Evolutionary conservation across 2,888 invertebrate species (phyloP).

Genomic region (Electrophaes corylata): DNA sequence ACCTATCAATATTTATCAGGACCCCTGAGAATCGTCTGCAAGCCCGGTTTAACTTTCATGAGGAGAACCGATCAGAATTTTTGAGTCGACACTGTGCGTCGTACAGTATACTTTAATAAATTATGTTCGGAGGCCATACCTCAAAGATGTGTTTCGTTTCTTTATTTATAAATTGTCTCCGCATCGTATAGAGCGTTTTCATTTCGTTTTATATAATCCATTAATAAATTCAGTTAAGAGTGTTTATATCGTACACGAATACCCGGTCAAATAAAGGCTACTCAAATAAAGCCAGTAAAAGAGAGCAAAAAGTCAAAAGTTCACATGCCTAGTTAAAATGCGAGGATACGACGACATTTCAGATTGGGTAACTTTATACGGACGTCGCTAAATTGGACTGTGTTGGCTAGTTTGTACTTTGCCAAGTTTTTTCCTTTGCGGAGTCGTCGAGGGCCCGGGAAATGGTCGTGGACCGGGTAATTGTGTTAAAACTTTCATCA

Average conservation of each 20-base stretch:
- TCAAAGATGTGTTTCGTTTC: conserved; percentile 11
- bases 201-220: conserved; percentile 16
- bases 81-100: conserved; percentile 27
- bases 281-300: conserved; percentile 26
- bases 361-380: conserved; percentile 81
- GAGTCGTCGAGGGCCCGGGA: conserved; percentile 66
- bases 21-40: conserved; percentile 40
- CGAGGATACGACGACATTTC: conserved; percentile 69
- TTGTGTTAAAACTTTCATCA: conserved; percentile 83
- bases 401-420: conserved; percentile 81
- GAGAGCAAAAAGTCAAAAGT: conserved; percentile 27
- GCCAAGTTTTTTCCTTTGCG: conserved; percentile 80
- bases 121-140: conserved; percentile 14
- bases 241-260: conserved; percentile 12
- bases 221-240: conserved; percentile 9
- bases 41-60: conserved; percentile 41
- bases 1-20: conserved; percentile 69
- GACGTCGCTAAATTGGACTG: conserved; percentile 79
- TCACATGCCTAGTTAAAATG: conserved; percentile 66
- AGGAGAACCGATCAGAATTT: conserved; percentile 39
- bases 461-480: conserved; percentile 78
- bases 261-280: conserved; percentile 20
- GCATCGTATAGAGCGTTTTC: neutral
- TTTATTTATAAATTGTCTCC: conserved; percentile 5
- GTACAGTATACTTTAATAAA: conserved; percentile 22